Evolutionary conservation across 2,797 vertebrate genomes (phyloP), one percentile per base, ranked within the genome.

Genomic region (Lutra lutra): DNA sequence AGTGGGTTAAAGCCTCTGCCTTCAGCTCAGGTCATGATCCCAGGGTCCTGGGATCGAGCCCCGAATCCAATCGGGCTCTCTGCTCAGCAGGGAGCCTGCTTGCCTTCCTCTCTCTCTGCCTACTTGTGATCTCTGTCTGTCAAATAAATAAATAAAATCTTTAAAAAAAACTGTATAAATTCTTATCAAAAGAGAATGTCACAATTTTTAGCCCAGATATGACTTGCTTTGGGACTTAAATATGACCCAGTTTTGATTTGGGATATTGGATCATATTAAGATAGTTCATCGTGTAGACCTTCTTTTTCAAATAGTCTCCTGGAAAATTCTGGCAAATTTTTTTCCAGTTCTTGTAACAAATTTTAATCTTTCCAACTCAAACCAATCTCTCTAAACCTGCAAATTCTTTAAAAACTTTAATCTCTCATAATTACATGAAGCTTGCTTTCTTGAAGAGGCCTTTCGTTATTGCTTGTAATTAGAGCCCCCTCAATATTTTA

Each of bases 371-470:
- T 89, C 51, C 29, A 72, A 58, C 15, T 25, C 54, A 86, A 96
- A 94, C 68, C 51, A 84, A 90, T 89, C 48, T 95, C 29, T 79
- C 51, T 85, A 87, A 60, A 86, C 70, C 12, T 89, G 7, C 95
- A 75, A 80, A 95, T 97, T 95, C 56, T 86, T 54, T 77, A 23
- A 91, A 94, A 94, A 87, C 38, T 68, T 95, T 89, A 64, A 91
- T 97, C 51, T 86, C 90, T 89, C 84, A 56, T 94, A 94, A 95
- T 95, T 89, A 82, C 70, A 91, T 56, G 46, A 97, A 95, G 73
- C 20, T 95, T 96, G 27, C 2, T 35, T 94, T 89, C 80, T 87
- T 97, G 68, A 88, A 95, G 56, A 94, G 56, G 56, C 46, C 56
- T 96, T 94, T 89, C 62, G 83, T 90, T 94, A 87, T 91, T 91